A percentile compares a stretch with the other conserved stretches of the same genome.
Evolutionary conservation across 2,113 vertebrate species (phyloP).

Genomic region (Cryptomyrus ogoouensis): DNA sequence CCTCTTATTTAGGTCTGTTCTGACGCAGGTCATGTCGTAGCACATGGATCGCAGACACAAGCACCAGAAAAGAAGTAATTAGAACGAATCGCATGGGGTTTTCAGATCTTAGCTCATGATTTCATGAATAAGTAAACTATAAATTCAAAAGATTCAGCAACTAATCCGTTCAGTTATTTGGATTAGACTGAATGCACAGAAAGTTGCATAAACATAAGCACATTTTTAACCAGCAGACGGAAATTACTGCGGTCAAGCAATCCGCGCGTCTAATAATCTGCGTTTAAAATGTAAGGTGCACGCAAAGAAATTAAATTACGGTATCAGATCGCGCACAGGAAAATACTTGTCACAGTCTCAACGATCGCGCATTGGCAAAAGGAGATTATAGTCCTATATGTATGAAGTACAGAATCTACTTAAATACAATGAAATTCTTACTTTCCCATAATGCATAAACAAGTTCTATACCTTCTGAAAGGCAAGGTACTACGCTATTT

Average conservation of each 20-base stretch:
- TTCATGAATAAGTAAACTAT: neutral
- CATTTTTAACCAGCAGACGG: neutral
- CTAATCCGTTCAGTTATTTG: neutral
- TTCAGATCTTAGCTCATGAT: neutral
- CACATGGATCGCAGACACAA: neutral
- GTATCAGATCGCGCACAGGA: neutral
- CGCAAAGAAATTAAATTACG: neutral
- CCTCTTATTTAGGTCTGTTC: neutral
- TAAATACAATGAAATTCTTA: neutral
- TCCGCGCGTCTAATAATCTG: neutral
- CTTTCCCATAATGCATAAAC: neutral
- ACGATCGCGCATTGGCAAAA: neutral
- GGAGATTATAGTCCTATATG: neutral
- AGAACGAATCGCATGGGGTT: neutral
- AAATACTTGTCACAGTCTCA: too few relatives aligned
- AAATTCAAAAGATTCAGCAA: neutral
- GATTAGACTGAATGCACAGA: neutral
- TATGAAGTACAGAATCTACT: neutral
- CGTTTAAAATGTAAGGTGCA: neutral
- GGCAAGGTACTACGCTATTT: neutral
- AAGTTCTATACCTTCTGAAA: neutral
- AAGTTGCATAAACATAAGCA: neutral
- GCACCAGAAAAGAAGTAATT: neutral
- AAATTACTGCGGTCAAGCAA: neutral
- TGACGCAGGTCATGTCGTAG: neutral